Base-by-base conservation (phyloP, 2,797 vertebrate genomes). In the Phrynocephalus vlangalii region DNA sequence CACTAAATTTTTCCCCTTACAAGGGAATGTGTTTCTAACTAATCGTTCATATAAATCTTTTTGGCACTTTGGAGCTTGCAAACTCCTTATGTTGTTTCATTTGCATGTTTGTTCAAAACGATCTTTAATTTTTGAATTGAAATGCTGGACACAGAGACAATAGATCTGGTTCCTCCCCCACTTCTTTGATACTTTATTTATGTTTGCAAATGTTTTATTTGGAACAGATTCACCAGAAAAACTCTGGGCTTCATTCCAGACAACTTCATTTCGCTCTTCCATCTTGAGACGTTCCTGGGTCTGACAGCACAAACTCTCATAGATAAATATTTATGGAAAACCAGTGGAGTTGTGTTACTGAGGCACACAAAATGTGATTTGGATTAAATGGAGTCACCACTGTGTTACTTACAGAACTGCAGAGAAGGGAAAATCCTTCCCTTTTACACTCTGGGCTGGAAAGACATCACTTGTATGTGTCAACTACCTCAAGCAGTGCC, bases 241-340 rank as follows among this genome's bases (percentile, higher is more conserved):
- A 92, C 63, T 50, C 85, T 89, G 88, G 93, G 94, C 90, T 79
- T 48, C 60, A 77, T 33, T 95, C 93, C 90, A 92, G 75, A 71
- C 86, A 88, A 75, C 81, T 82, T 91, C 76, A 86, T 93, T 94
- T 93, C 83, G 20, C 77, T 91, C 90, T 92, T 94, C 92, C 71
- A 90, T 93, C 63, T 70, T 90, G 86, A 94, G 84, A 88, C 75
- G 84, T 94, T 92, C 91, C 89, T 92, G 90, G 86, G 52, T 50
- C 24, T n/a, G 88, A 85, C 50, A 90, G 52, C 82, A 63, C 70
- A 84, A 91, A 7, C 63, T 86, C 82, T 83, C 67, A 87, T 8
- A 89, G 84, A 88, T 91, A 91, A 94, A 91, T 92, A 92, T 94
- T 93, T 93, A 90, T 84, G 82, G 89, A 73, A 93, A 92, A 90